Base-by-base conservation (phyloP, 2,113 vertebrate species). In the Megalops atlanticus region DNA sequence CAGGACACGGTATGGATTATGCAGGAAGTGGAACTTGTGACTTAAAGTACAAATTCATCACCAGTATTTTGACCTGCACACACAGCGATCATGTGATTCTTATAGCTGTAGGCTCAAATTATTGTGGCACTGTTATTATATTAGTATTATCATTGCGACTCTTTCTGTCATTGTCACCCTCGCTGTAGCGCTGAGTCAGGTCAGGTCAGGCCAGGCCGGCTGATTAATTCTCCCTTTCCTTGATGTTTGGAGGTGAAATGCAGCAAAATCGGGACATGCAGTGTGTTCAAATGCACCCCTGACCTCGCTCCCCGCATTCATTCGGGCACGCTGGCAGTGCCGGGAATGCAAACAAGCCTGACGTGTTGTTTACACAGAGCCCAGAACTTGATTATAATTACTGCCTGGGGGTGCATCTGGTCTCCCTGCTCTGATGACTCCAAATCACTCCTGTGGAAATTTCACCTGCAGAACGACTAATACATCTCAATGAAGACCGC, bases 401-500 rank as follows among this genome's bases (percentile, higher is more conserved):
- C 58, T 8, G n/a, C 58, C 58, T 11, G 58, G n/a, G 58, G 58
- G 58, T 15, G 58, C 11, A n/a, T 31, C 58, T 64, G 58, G n/a
- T 64, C n/a, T 31, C 58, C n/a, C 58, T n/a, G 58, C 58, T 1
- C n/a, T 64, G 58, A 64, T 31, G 58, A 64, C 24, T 64, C n/a
- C 58, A 31, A 31, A 64, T 64, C 58, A 64, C 58, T 64, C 24
- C 58, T 31, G 58, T n/a, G 58, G 58, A 64, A 31, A 31, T n/a
- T 64, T 64, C 58, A 64, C 58, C 58, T 64, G 58, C 58, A 27
- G 58, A 64, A 64, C 31, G 58, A 31, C 58, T 64, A 64, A 64
- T 64, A 64, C n/a, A 64, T 2, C n/a, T 31, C n/a, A 24, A 24
- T 31, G 58, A 7, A 31, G 11, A n/a, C 31, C n/a, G n/a, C 8